phyloP scores from a whole-genome alignment of 2,797 vertebrate species.

The Megalops cyprinoides region DNA sequence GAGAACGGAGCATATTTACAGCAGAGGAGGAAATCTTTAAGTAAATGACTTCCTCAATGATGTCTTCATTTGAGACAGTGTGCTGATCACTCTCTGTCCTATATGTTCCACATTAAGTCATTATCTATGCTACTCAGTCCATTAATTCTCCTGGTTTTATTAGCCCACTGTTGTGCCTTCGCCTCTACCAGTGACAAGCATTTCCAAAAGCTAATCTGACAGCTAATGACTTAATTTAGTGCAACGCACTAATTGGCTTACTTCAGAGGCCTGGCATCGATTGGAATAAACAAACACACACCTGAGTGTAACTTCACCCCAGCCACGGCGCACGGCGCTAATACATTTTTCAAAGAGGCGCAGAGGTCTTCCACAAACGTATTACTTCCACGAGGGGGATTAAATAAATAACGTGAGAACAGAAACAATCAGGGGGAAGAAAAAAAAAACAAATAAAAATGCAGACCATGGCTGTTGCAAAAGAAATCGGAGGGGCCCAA shows the following conservation, averaged over 20 bases:
- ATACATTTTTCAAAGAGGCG: background rate
- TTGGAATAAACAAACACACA: slow-evolving; percentile 95
- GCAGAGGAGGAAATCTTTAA: slow-evolving; percentile 45
- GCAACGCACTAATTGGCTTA: slow-evolving; percentile 92
- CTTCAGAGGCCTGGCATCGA: slow-evolving; percentile 89
- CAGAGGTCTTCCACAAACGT: background rate
- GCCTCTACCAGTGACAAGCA: slow-evolving; percentile 83
- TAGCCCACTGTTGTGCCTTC: slow-evolving; percentile 80
- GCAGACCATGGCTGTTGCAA: slow-evolving; percentile 18
- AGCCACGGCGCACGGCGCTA: slow-evolving; percentile 62
- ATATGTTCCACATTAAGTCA: slow-evolving; percentile 93
- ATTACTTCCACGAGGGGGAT: slow-evolving; percentile 5
- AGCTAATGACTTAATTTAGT: slow-evolving; percentile 96
- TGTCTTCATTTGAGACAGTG: slow-evolving; percentile 84
- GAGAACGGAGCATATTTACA: slow-evolving; percentile 59
- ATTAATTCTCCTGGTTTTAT: slow-evolving; percentile 95
- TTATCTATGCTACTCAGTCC: slow-evolving; percentile 92
- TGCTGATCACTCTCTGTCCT: slow-evolving; percentile 82
- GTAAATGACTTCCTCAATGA: slow-evolving; percentile 77
- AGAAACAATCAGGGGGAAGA: slow-evolving; percentile 9
- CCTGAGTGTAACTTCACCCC: slow-evolving; percentile 81
- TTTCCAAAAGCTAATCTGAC: slow-evolving; percentile 91
- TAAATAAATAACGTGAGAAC: background rate
- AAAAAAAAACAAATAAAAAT: slow-evolving; percentile 12
- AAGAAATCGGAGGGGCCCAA: slow-evolving; percentile 58